A percentile compares a stretch with the other conserved stretches of the same genome.
Evolutionary conservation across 1,140 invertebrate species (phyloP).

Genomic region (Oscheius sp.): DNA sequence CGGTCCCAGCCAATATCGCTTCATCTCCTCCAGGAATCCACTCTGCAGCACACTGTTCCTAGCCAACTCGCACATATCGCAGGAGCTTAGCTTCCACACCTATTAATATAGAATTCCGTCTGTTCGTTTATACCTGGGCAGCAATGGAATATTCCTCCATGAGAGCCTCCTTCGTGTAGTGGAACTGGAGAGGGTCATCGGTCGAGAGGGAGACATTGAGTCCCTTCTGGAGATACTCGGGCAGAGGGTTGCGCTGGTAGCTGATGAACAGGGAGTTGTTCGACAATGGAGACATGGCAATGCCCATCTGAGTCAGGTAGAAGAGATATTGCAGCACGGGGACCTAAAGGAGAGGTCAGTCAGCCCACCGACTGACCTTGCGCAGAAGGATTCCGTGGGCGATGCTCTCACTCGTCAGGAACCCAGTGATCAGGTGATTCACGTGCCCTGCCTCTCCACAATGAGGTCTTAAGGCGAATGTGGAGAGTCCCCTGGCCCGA

Average conservation of each 20-base stretch:
- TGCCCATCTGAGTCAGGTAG: constrained; percentile 94
- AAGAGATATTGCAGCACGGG: constrained; percentile 98
- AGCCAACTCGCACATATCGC: constrained; percentile 98
- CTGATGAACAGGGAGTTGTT: constrained; percentile 98
- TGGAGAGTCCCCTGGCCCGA: constrained; percentile 84
- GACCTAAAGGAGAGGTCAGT: constrained; percentile 63
- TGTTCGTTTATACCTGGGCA: constrained; percentile 71
- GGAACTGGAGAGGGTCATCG: constrained; percentile 97
- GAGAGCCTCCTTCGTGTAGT: constrained; percentile 99
- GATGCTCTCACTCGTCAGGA: constrained; percentile 95
- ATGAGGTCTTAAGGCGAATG: constrained; percentile 91
- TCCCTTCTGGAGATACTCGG: constrained; percentile 91
- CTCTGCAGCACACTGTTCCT: constrained; percentile 95
- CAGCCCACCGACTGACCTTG: constrained; percentile 70
- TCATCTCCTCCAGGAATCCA: constrained; percentile 91
- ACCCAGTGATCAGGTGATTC: constrained; percentile 78
- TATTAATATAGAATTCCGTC: background rate
- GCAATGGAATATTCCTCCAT: constrained; percentile 99
- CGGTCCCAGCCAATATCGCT: constrained; percentile 94
- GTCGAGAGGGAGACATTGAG: constrained; percentile 90
- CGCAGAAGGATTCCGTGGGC: constrained; percentile 90
- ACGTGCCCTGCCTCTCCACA: constrained; percentile 90
- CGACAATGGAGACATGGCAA: constrained; percentile 97
- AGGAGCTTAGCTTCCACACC: constrained; percentile 90
- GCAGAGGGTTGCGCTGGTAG: constrained; percentile 96